Evolutionary conservation across 1,140 invertebrate species (phyloP), one percentile per base, ranked within the genome.

Genomic region (Saccostrea glomerata): DNA sequence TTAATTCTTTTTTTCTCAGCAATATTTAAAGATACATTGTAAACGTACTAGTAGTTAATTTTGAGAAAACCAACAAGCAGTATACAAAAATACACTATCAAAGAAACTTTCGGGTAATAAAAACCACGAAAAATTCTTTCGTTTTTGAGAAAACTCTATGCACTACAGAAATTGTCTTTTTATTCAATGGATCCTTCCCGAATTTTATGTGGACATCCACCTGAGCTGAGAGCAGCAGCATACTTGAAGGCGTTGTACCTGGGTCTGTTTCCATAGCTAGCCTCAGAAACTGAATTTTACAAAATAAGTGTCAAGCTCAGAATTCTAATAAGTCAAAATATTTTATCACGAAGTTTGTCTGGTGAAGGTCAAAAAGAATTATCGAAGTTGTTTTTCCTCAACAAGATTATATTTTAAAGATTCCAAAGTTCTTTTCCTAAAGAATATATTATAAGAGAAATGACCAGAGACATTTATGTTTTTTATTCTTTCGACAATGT

Each of bases 181-280:
- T 36, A 36, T 36, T 36, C 30, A 36, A 36, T 36, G 30, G 30
- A 36, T 36, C 30, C 30, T 36, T 36, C 30, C 30, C 30, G 30
- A 36, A 36, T 36, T 36, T 36, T n/a, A 47, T 47, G 82, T 23
- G 36, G 36, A 54, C 82, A 84, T n/a, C 82, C 82, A 25, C 55
- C 30, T n/a, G 47, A 12, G 15, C 13, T 30, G 30, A 30, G 7
- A 15, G 70, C 70, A 3, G 70, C 70, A 15, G 70, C 70, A 13
- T 77, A 77, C 70, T 77, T 77, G 30, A 77, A 77, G 70, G 70
- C 70, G 25, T 13, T 11, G 25, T 77, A 77, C 12, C 15, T 77
- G 12, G 70, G 70, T 30, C 25, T 36, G 15, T 30, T 15, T 25
- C 30, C 70, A 30, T 77, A 77, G 25, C 70, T 77, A 25, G 70